Evolutionary conservation across 2,113 vertebrate species (phyloP), one percentile per base, ranked within the genome.

Genomic region (Pogona vitticeps): DNA sequence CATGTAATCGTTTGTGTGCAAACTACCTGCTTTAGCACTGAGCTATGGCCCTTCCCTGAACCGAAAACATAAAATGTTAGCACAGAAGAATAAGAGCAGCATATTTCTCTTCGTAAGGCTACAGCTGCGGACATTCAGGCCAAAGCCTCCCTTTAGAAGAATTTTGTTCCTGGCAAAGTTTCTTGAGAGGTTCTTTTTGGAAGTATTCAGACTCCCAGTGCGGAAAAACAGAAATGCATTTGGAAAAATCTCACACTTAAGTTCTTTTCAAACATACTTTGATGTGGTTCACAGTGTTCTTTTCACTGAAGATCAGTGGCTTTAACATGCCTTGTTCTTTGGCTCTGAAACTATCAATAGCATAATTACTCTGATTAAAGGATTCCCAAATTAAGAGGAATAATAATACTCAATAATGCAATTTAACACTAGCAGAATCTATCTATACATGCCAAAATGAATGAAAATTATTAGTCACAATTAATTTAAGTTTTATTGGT

Each of bases 231-330:
- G 28, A 56, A 70, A 38, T 46, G 58, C n/a, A 40, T 65, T 65
- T 73, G 40, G 40, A 75, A 86, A 81, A 31, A 63, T 80, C 80
- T 75, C 40, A 80, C 59, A 67, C 73, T 73, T 86, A 86, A 79
- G 52, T 70, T 71, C 52, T 8, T 52, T 63, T 86, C 46, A 63
- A 86, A 86, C 72, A 73, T 63, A 80, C 31, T 72, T 75, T 75
- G 76, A 70, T 78, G 70, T 63, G 15, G 68, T 46, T 42, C 68
- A 46, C 56, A 12, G 31, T 73, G 58, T 73, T 73, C 58, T 61
- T 80, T 81, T 36, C 61, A 46, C 26, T 26, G 68, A 72, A 73
- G 36, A 40, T 73, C 31, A 81, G 38, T 63, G 23, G 56, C 38
- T 73, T 86, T 46, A 72, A 61, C 18, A 38, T 72, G 38, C 46